Evolutionary conservation across 2,888 invertebrate genomes (phyloP).

Genomic region (Timema podura): DNA sequence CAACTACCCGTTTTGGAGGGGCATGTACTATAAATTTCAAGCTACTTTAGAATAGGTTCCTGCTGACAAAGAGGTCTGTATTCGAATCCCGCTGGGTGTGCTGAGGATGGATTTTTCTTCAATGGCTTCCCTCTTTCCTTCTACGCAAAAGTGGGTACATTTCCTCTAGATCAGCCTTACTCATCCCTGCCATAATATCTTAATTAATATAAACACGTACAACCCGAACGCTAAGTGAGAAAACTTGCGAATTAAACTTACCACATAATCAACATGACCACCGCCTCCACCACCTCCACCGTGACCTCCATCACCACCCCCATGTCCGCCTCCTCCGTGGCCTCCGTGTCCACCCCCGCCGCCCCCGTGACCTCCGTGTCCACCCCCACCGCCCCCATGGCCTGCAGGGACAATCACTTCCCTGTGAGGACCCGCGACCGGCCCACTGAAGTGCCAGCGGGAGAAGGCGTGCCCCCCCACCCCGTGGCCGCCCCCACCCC

Average conservation of each 20-base stretch:
- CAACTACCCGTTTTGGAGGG: no score
- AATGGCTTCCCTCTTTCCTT: no score
- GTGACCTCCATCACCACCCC: neutral
- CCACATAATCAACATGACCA: conserved; percentile 5
- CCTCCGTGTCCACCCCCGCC: neutral
- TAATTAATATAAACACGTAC: no score
- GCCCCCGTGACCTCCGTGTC: neutral
- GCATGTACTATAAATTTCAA: no score
- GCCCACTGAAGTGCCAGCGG: conserved; percentile 20
- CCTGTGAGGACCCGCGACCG: conserved; percentile 18
- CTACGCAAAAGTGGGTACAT: no score
- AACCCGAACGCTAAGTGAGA: no score
- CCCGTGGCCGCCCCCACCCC: neutral
- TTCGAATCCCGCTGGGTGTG: no score
- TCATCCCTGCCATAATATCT: no score
- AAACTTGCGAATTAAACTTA: neutral
- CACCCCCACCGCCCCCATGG: neutral
- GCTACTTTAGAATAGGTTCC: no score
- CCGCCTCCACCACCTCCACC: neutral
- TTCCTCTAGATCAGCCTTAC: no score
- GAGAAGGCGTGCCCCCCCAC: conserved; percentile 16
- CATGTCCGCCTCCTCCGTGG: neutral
- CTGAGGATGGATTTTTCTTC: no score
- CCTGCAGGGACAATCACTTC: neutral
- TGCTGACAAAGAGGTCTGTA: no score